Evolutionary conservation across 2,113 vertebrate species (phyloP), one percentile per base, ranked within the genome.

Genomic region (Syrmaticus mikado): DNA sequence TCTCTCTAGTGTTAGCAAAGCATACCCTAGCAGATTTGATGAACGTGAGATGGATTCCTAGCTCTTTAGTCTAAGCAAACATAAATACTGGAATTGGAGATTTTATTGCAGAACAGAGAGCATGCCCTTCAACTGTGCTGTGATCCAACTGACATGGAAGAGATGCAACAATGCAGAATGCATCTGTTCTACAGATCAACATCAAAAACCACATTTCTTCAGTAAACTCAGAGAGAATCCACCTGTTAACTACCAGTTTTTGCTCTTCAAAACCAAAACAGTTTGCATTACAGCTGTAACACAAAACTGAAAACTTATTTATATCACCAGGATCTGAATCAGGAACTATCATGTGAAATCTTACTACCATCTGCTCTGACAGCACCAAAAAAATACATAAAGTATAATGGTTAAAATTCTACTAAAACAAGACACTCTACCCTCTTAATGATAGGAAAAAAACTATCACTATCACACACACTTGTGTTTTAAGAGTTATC

Each of bases 371-470:
- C n/a, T 62, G 30, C 62, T 73, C 46, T 21, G 40, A 80, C 28
- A 17, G 9, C 46, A 41, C 34, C 68, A 41, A 80, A 55, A 16
- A 48, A 40, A 91, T 8, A 20, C 57, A 48, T 12, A 68, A 40
- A 67, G 12, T 5, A 34, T 13, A 18, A 4, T 22, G 10, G 40
- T 48, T 48, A 61, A 80, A 41, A 45, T 22, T 13, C 46, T 55
- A 30, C n/a, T 30, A 48, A 74, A 64, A 32, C 62, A 68, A 68
- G 46, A n/a, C 0, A 1, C 55, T 62, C 20, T 62, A 55, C 25
- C 40, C 1, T 0, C 0, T 0, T 53, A 53, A 55, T 11, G 22
- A 73, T n/a, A 79, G 32, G 19, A 14, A 45, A 74, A 74, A 64
- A 25, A 20, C 41, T 43, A 15, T 43, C 41, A 17, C 15, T 43